phyloP scores from a whole-genome alignment of 2,888 invertebrate genomes.

The Oscheius sp. region DNA sequence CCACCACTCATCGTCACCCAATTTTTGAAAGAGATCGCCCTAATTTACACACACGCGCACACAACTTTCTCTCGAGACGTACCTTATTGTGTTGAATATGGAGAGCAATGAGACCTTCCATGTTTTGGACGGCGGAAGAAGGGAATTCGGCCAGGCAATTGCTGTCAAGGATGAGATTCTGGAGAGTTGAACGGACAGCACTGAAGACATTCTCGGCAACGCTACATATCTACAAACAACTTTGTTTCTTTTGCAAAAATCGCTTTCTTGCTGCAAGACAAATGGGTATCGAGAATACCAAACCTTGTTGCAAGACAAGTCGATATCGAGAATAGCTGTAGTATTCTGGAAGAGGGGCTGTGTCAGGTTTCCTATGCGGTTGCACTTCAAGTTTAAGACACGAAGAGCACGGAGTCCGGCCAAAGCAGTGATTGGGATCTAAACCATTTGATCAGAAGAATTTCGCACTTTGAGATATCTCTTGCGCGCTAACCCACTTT shows the following conservation, averaged over 20 bases:
- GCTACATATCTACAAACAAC: conserved; percentile 61
- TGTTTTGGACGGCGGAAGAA: conserved; percentile 62
- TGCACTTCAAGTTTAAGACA: conserved; percentile 71
- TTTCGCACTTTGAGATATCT: conserved; percentile 14
- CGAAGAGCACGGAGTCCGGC: conserved; percentile 62
- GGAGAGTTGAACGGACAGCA: conserved; percentile 64
- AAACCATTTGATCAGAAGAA: not conserved
- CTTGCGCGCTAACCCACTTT: conserved; percentile 29
- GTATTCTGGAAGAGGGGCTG: conserved; percentile 64
- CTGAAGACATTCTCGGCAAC: conserved; percentile 63
- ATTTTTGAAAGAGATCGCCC: conserved; percentile 21
- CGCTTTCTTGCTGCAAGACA: conserved; percentile 72
- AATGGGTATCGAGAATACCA: conserved; percentile 71
- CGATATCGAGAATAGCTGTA: conserved; percentile 71
- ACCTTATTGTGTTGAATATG: conserved; percentile 72
- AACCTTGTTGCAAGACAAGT: conserved; percentile 73
- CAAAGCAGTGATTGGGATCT: conserved; percentile 65
- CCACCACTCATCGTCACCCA: not conserved
- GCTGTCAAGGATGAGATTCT: conserved; percentile 71
- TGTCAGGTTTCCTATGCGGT: conserved; percentile 74
- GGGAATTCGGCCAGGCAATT: conserved; percentile 70
- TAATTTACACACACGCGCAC: conserved; percentile 12
- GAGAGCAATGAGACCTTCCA: conserved; percentile 70
- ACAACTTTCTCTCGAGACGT: conserved; percentile 29
- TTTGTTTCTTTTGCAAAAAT: not conserved